These are phyloP conservation scores for Mycteria americana DNA, from an alignment of 2,797 vertebrate species.

Conservation along the genomic window DNA sequence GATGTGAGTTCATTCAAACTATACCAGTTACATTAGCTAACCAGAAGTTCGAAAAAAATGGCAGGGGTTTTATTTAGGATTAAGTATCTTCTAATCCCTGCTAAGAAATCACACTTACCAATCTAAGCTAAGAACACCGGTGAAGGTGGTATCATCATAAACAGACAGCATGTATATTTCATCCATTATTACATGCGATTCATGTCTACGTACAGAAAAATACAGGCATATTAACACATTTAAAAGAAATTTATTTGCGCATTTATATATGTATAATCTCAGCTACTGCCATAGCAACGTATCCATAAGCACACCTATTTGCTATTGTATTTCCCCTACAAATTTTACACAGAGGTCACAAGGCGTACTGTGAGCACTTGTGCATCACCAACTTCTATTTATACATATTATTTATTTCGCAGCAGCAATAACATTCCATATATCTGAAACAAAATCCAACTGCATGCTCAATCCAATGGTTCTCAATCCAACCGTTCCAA, in stretches of 20 bases:
- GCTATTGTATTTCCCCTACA: not conserved
- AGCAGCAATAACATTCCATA: not conserved
- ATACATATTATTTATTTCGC: not conserved
- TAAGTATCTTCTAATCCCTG: not conserved
- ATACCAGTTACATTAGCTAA: not conserved
- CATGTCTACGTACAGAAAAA: not conserved
- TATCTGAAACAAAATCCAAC: not conserved
- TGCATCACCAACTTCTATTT: not conserved
- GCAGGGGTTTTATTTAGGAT: not conserved
- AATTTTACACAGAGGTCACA: not conserved
- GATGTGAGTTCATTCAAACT: not conserved
- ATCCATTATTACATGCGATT: slow-evolving; percentile 50
- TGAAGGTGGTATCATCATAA: slow-evolving; percentile 32
- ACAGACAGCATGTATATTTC: slow-evolving; percentile 61
- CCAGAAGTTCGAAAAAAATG: not conserved
- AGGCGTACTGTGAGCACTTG: not conserved
- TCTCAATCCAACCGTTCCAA: not conserved
- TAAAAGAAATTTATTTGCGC: not conserved
- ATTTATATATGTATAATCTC: not conserved
- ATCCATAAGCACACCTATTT: not conserved
- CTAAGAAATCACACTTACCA: slow-evolving; percentile 2
- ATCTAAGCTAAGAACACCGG: slow-evolving; percentile 49
- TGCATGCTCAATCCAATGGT: not conserved
- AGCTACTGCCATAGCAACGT: not conserved
- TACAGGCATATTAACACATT: not conserved